phyloP scores from a whole-genome alignment of 2,113 vertebrate species.

The Scomber japonicus region DNA sequence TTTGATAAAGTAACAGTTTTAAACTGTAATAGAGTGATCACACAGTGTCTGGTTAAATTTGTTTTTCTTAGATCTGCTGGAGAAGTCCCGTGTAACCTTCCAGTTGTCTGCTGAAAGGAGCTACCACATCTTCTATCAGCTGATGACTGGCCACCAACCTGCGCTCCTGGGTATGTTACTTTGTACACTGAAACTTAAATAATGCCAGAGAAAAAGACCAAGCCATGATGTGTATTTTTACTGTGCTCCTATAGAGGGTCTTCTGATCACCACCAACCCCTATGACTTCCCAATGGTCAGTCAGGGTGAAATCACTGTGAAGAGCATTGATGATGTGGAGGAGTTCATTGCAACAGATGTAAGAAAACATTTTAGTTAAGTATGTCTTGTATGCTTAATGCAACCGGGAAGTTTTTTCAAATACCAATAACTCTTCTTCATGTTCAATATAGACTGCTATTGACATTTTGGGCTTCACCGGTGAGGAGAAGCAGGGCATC shows the following conservation, averaged over 20 bases:
- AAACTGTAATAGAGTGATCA: too few relatives aligned
- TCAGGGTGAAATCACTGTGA: constrained; percentile 79
- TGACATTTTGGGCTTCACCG: constrained; percentile 86
- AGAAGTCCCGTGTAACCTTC: constrained; percentile 79
- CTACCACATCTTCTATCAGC: constrained; percentile 86
- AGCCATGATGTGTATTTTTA: too few relatives aligned
- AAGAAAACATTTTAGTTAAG: background rate
- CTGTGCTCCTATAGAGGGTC: constrained; percentile 48
- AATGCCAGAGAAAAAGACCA: background rate
- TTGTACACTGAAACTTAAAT: background rate
- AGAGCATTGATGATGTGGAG: constrained; percentile 77
- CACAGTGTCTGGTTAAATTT: too few relatives aligned
- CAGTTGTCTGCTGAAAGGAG: constrained; percentile 84
- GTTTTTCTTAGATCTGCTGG: constrained; percentile 78
- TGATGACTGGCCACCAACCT: constrained; percentile 83
- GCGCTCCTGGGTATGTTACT: constrained; percentile 75
- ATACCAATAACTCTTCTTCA: background rate
- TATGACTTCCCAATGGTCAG: constrained; percentile 82
- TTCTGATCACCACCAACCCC: constrained; percentile 80
- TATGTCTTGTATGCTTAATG: too few relatives aligned
- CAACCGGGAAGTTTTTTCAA: too few relatives aligned
- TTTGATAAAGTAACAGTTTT: background rate
- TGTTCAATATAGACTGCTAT: constrained; percentile 74
- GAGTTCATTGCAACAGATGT: constrained; percentile 79
- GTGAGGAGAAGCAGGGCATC: constrained; percentile 88